Base-by-base conservation (phyloP, 2,888 invertebrate species). In the Cephalotes varians region DNA sequence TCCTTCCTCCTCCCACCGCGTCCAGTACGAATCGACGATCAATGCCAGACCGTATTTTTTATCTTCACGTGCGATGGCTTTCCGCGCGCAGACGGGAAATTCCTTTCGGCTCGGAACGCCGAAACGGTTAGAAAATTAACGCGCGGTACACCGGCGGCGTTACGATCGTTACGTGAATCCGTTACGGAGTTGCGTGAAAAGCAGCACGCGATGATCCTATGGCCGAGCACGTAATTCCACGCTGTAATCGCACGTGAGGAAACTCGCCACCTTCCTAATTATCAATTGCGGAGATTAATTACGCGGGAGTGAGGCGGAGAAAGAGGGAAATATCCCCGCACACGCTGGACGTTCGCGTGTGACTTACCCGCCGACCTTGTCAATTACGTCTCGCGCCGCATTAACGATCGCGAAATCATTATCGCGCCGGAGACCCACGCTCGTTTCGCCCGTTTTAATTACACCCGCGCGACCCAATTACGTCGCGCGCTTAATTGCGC, bases 261-360 rank as follows among this genome's bases (percentile, higher is more conserved):
- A 79, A 79, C 31, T 44, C 71, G 34, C 44, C 71, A 25, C 34
- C 77, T 71, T 47, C 31, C 44, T 34, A n/a, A 79, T 79, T 79
- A 79, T 71, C 77, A 71, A 79, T 79, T 12, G 71, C 56, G 12
- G 34, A 34, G 44, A 79, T 71, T 79, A 79, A 79, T 79, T 79
- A 79, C 12, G 58, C 56, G 12, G 18, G 21, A 15, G 31, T 31
- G 18, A 18, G 10, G 2, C 10, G 10, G 34, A 18, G 21, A 60
- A 34, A 40, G 28, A 54, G 18, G 25, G 18, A 28, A 7, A 60
- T 7, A 28, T n/a, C 2, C n/a, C 5, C 18, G 25, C 9, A 40
- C 10, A 37, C 40, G 4, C n/a, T n/a, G n/a, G n/a, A n/a, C n/a
- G n/a, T n/a, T n/a, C 40, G 62, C 12, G 25, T 54, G 51, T n/a